Percentiles rank a stretch among this genome's conserved stretches.
phyloP scores from a whole-genome alignment of 2,888 invertebrate genomes.

The Dysmachus trigonus region DNA sequence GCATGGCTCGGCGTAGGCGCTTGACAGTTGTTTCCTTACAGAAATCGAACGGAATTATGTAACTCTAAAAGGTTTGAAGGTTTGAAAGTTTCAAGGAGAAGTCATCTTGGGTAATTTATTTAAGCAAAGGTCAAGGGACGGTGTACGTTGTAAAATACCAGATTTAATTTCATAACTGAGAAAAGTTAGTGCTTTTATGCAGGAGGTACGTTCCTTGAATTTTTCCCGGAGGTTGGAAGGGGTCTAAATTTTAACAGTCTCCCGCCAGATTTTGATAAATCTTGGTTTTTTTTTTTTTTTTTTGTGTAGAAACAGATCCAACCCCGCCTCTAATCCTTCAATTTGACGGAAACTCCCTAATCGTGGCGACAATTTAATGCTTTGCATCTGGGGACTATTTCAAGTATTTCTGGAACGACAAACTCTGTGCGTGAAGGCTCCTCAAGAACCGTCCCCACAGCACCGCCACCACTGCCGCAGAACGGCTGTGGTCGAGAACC shows the following conservation, averaged over 20 bases:
- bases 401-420: not conserved
- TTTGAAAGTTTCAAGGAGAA: not conserved
- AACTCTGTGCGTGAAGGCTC: not conserved
- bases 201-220: not conserved
- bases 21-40: conserved; percentile 18
- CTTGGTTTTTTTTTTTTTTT: no score
- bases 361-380: not conserved
- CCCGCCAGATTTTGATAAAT: not conserved
- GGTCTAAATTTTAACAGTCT: not conserved
- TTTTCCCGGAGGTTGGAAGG: not conserved
- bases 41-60: not conserved
- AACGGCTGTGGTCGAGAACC: not conserved
- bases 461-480: no score
- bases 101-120: not conserved
- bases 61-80: conserved; percentile 1
- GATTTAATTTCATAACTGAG: not conserved
- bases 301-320: not conserved
- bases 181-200: not conserved
- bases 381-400: not conserved
- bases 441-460: not conserved
- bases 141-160: not conserved
- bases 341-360: not conserved
- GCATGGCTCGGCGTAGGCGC: not conserved
- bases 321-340: not conserved
- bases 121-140: not conserved